phyloP scores from a whole-genome alignment of 2,113 vertebrate genomes.

The Capreolus pygargus region DNA sequence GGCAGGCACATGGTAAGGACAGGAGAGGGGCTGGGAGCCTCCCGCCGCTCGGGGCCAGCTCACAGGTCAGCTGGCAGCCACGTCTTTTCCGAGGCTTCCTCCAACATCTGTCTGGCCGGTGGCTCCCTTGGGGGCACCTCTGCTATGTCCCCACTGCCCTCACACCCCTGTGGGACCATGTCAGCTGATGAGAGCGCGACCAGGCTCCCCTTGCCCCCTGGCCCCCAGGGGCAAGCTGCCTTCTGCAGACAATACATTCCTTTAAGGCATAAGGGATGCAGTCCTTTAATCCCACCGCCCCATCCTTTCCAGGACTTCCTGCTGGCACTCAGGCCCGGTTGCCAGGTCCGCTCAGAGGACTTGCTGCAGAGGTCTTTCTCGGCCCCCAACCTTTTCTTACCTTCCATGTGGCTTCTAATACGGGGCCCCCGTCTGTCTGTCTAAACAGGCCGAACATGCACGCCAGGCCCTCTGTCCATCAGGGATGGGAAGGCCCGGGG shows the following conservation, averaged over 20 bases:
- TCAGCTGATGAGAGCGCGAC: fast-evolving
- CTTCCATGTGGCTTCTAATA: background rate
- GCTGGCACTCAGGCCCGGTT: background rate
- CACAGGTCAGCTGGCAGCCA: background rate
- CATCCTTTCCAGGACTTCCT: background rate
- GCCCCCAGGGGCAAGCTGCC: background rate
- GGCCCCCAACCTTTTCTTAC: background rate
- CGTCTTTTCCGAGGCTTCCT: background rate
- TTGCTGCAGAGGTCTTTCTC: background rate
- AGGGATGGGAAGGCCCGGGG: background rate
- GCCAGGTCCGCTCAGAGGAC: background rate
- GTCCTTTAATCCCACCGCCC: background rate
- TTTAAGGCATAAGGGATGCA: background rate
- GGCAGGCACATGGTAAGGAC: background rate
- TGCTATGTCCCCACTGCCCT: background rate
- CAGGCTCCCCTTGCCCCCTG: fast-evolving
- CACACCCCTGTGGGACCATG: background rate
- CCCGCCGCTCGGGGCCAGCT: fast-evolving
- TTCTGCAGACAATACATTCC: background rate
- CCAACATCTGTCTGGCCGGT: background rate
- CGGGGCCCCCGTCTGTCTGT: no score
- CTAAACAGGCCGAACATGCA: background rate
- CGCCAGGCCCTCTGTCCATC: background rate
- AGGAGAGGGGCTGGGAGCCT: background rate
- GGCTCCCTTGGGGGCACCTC: background rate